Conservation (phyloP, 2,888 invertebrate species). For the Philereme transversata region DNA sequence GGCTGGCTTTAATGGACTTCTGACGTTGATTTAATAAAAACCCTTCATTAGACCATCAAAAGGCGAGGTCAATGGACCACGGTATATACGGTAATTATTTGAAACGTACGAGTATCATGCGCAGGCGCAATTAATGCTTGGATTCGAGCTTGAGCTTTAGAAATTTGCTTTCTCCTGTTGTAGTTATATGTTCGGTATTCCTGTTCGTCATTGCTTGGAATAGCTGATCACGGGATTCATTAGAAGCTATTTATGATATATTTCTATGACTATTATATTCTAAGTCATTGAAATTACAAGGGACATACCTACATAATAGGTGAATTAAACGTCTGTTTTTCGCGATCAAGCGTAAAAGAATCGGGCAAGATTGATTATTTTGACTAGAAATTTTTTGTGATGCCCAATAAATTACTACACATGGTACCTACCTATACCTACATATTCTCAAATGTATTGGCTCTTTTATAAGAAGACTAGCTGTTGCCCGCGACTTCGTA, state of each 20-base stretch:
- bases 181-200: constrained; percentile 10
- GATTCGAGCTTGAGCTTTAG: constrained; percentile 38
- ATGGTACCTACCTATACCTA: too few species aligned
- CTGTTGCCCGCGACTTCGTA: too few species aligned
- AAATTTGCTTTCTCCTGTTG: constrained; percentile 49
- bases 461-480: too few species aligned
- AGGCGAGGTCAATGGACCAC: constrained; percentile 47
- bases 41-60: constrained; percentile 78
- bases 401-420: too few species aligned
- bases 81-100: constrained; percentile 49
- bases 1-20: constrained; percentile 73
- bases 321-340: too few species aligned
- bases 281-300: too few species aligned
- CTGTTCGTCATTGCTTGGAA: constrained; percentile 15
- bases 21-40: constrained; percentile 83
- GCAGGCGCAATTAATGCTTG: constrained; percentile 51
- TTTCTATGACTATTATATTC: too few species aligned
- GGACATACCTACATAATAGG: too few species aligned
- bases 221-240: background rate
- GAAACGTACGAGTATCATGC: constrained; percentile 43
- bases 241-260: background rate
- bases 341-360: too few species aligned
- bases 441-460: too few species aligned
- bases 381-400: too few species aligned
- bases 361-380: too few species aligned